These are phyloP conservation scores for Microtus montanus DNA, from an alignment of 2,113 vertebrate genomes.

Conservation along the genomic window DNA sequence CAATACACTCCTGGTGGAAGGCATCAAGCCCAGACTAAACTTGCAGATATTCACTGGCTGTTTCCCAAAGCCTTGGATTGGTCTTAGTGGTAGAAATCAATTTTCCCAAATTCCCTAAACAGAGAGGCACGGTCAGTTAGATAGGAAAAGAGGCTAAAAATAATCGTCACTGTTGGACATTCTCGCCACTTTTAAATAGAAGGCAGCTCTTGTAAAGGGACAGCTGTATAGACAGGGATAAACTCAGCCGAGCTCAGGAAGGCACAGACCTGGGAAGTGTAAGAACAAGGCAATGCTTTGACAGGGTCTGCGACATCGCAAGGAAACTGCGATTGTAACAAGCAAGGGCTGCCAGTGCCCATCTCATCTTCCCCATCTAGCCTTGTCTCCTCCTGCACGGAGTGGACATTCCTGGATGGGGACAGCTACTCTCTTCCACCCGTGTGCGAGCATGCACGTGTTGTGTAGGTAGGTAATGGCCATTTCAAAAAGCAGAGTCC, in stretches of 20 bases:
- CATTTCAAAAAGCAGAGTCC: not conserved
- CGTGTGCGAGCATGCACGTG: not conserved
- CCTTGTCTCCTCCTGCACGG: not conserved
- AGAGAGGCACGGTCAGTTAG: not conserved
- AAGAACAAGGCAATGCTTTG: too few species aligned
- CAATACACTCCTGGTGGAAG: not conserved
- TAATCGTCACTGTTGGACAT: not conserved
- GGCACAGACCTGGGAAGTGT: not conserved
- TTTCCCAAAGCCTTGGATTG: not conserved
- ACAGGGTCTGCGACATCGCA: too few species aligned
- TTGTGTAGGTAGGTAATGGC: not conserved
- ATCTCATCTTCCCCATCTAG: not conserved
- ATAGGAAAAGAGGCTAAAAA: not conserved
- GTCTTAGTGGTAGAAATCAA: not conserved
- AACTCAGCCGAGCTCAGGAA: not conserved
- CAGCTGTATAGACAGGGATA: not conserved
- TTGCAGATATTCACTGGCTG: not conserved
- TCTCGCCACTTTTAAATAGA: not conserved
- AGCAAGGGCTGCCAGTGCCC: not conserved
- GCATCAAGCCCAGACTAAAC: too few species aligned
- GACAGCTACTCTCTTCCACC: not conserved
- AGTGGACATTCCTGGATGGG: not conserved
- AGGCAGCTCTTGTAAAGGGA: not conserved
- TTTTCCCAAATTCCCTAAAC: not conserved
- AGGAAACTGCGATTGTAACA: not conserved